These are phyloP conservation scores for Pogonognathellus flavescens DNA, from an alignment of 1,140 invertebrate genomes.

Conservation along the genomic window DNA sequence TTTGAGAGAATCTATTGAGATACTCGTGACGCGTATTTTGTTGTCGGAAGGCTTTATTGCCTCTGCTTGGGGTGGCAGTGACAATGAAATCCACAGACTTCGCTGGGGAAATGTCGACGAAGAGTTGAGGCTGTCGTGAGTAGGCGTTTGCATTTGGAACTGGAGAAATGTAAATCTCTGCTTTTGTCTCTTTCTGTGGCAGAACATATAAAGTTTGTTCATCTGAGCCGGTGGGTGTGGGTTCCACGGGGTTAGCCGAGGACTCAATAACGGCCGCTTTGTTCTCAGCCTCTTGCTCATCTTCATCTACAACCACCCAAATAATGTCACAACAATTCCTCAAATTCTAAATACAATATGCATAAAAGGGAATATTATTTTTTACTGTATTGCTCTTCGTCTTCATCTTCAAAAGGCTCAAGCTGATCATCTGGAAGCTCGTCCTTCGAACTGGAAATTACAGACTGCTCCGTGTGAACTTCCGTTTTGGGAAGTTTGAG, in stretches of 20 bases:
- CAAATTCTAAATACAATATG: background rate
- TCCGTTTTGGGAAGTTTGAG: constrained; percentile 25
- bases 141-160: constrained; percentile 64
- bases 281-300: background rate
- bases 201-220: constrained; percentile 65
- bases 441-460: constrained; percentile 48
- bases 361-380: background rate
- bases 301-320: background rate
- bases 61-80: constrained; percentile 63
- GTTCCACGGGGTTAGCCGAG: constrained; percentile 27
- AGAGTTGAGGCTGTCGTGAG: constrained; percentile 62
- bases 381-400: constrained; percentile 52
- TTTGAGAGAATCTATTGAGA: constrained; percentile 59
- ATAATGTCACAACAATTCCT: background rate
- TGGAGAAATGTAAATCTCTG: constrained; percentile 64
- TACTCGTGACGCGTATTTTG: constrained; percentile 48
- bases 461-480: constrained; percentile 60
- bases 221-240: constrained; percentile 63
- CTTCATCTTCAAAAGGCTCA: constrained; percentile 8
- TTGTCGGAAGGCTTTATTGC: constrained; percentile 59
- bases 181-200: constrained; percentile 62
- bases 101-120: constrained; percentile 62
- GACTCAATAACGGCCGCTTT: background rate
- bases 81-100: constrained; percentile 63
- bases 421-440: background rate